Evolutionary conservation across 2,113 vertebrate genomes (phyloP), one percentile per base, ranked within the genome.

Genomic region (Ageneiosus marmoratus): DNA sequence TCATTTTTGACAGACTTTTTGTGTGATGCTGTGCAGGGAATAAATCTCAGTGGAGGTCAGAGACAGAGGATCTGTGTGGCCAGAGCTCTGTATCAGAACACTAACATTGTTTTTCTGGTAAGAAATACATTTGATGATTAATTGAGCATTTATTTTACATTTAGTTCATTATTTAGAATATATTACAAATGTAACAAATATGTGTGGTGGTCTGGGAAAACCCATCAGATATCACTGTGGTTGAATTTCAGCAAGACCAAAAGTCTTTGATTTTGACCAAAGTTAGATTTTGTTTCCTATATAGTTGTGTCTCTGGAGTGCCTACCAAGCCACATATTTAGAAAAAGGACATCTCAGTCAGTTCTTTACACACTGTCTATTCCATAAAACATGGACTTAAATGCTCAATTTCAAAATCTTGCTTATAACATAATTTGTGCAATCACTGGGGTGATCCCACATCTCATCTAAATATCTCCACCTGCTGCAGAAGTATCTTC

Each of bases 51-150:
- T 55, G 98, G 98, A 9, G 98, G 98, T 0, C 98, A 99, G 89
- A 94, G 97, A 48, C 98, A 99, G 91, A 95, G 98, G 44, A 99
- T 99, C 90, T 98, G 97, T 72, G 98, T 99, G 85, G 97, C 96
- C 77, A 92, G 98, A 88, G 98, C 98, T 0, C 96, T 99, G 62
- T 99, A 99, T 90, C 98, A 99, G 89, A 97, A 99, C 91, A 99
- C 98, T 91, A 98, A 96, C 92, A 95, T 98, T 3, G 97, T 99
- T 89, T 98, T 99, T 91, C 89, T 99, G 96, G 98, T 99, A 93
- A 95, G 95, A 78, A 58, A 10, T 50, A 50, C 20, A 46, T 46
- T 53, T 73, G 2, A 62, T 63, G 56, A 32, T n/a, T 46, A 63
- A 16, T 2, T 55, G 18, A 22, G 41, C 10, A 9, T 34, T 20